Evolutionary conservation across 2,113 vertebrate genomes (phyloP).

Genomic region (Pterocles orientalis): DNA sequence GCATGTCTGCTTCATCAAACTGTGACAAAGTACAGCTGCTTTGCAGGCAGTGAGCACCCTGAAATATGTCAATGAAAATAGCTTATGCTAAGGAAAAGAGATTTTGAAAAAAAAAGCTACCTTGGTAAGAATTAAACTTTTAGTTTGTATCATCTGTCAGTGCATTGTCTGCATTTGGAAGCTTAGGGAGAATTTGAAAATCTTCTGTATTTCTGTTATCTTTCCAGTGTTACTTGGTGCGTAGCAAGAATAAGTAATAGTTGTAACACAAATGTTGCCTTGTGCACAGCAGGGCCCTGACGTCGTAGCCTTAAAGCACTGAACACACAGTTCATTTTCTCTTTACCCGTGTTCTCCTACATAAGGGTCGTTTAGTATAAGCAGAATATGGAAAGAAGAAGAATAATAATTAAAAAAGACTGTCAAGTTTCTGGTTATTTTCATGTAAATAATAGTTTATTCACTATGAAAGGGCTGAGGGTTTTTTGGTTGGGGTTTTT

Average conservation of each 20-base stretch:
- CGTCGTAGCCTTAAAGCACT: background rate
- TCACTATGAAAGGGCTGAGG: background rate
- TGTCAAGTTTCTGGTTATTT: background rate
- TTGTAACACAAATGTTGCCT: background rate
- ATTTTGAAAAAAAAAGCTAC: background rate
- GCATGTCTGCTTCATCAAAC: slow-evolving; percentile 25
- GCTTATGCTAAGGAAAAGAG: background rate
- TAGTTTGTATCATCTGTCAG: background rate
- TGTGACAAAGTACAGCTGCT: slow-evolving; percentile 48
- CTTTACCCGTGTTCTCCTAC: background rate
- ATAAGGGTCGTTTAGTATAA: background rate
- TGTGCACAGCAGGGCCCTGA: background rate
- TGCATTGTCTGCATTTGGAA: background rate
- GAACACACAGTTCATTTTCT: background rate
- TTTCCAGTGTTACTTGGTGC: background rate
- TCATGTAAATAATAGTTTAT: background rate
- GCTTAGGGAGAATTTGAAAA: background rate
- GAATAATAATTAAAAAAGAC: background rate
- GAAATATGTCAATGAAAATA: slow-evolving; percentile 2
- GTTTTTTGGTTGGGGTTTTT: background rate
- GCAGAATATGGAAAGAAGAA: background rate
- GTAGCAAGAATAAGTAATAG: background rate
- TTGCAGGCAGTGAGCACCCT: background rate
- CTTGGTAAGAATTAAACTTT: background rate
- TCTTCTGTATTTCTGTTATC: background rate